These are phyloP conservation scores for Antheraea mylitta DNA, from an alignment of 1,140 invertebrate species.

Conservation along the genomic window DNA sequence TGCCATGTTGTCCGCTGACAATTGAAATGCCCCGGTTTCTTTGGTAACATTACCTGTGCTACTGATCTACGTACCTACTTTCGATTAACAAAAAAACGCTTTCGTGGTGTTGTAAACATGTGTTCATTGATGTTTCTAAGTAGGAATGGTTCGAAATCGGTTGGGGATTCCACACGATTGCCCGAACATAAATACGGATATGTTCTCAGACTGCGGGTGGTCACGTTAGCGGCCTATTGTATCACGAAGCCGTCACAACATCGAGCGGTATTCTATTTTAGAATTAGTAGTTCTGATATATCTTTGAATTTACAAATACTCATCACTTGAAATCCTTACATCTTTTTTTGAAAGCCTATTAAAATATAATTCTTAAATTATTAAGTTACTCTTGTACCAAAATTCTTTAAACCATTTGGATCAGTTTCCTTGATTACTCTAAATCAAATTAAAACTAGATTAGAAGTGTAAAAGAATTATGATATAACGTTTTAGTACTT, in stretches of 20 bases:
- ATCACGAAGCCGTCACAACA: conserved; percentile 41
- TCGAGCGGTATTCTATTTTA: conserved; percentile 8
- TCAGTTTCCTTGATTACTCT: too few species aligned
- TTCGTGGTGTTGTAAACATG: conserved; percentile 18
- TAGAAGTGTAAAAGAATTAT: too few species aligned
- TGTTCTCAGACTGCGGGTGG: conserved; percentile 54
- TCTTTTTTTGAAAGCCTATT: too few species aligned
- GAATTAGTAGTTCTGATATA: not conserved
- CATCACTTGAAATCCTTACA: not conserved
- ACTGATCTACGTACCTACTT: conserved; percentile 32
- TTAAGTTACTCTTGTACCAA: too few species aligned
- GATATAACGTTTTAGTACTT: too few species aligned
- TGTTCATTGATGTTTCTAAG: conserved; percentile 57
- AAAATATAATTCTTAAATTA: too few species aligned
- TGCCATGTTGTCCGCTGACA: conserved; percentile 46
- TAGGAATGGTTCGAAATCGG: conserved; percentile 24
- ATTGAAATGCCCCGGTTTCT: conserved; percentile 52
- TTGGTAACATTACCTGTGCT: conserved; percentile 48
- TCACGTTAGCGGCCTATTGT: conserved; percentile 36
- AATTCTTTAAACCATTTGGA: too few species aligned
- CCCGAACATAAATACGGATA: conserved; percentile 37
- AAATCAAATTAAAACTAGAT: too few species aligned
- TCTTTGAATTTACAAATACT: not conserved
- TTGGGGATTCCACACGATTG: conserved; percentile 59
- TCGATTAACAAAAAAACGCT: conserved; percentile 23